A percentile compares a stretch with the other conserved stretches of the same genome.
Evolutionary conservation across 23 tunicate species (phyloP).

Genomic region (Botrylloides violaceus): DNA sequence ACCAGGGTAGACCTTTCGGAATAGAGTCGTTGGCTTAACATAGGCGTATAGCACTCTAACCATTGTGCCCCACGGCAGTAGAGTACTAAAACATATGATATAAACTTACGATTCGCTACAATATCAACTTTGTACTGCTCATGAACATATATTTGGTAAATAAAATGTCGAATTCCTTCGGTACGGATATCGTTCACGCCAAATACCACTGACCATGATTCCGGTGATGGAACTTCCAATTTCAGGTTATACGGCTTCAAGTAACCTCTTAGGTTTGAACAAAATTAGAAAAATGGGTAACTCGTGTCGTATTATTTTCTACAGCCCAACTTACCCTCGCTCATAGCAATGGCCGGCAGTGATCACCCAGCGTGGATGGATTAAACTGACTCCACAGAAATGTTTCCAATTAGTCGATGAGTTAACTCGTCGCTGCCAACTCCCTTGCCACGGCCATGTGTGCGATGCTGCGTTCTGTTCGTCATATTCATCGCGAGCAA

Average conservation of each 20-base stretch:
- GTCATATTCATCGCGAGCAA: too few relatives aligned
- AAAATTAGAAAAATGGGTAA: too few relatives aligned
- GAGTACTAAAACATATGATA: neutral
- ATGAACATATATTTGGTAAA: neutral
- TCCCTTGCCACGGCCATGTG: constrained; percentile 18
- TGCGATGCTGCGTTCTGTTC: neutral
- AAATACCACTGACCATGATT: constrained; percentile 1
- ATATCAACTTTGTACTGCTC: neutral
- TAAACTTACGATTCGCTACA: neutral
- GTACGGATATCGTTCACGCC: neutral
- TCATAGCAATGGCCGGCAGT: constrained; percentile 6
- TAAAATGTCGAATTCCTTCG: neutral
- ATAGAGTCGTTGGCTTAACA: too few relatives aligned
- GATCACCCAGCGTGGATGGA: constrained; percentile 8
- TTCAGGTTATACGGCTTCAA: too few relatives aligned
- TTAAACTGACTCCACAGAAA: constrained; percentile 9
- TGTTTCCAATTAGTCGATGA: neutral
- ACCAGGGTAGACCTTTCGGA: too few relatives aligned
- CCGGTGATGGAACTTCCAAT: neutral
- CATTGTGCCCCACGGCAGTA: too few relatives aligned
- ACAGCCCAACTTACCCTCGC: neutral
- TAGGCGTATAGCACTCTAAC: too few relatives aligned
- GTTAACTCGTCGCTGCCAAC: constrained; percentile 13
- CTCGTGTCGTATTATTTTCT: too few relatives aligned
- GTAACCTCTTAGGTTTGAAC: too few relatives aligned